Conservation (phyloP, 2,888 invertebrate genomes). For the Stenotaenia linearis region DNA sequence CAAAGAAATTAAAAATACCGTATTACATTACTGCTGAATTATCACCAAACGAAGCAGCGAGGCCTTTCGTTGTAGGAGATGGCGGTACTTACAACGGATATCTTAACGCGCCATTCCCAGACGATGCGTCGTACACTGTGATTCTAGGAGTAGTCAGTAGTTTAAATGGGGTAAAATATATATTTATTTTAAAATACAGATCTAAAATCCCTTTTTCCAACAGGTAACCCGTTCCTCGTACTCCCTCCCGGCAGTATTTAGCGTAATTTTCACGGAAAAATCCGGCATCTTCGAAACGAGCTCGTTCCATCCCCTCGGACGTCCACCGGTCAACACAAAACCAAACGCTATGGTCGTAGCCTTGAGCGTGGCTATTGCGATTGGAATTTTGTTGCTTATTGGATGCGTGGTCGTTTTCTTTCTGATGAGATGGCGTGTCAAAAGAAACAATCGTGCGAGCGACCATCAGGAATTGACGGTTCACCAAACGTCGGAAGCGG, state of each 20-base stretch:
- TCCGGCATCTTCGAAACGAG: background rate
- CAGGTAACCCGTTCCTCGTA: slow-evolving; percentile 38
- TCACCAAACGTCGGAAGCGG: slow-evolving; percentile 67
- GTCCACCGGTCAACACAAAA: background rate
- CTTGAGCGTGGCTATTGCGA: slow-evolving; percentile 63
- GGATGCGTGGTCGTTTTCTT: slow-evolving; percentile 60
- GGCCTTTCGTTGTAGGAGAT: slow-evolving; percentile 72
- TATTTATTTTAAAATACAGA: background rate
- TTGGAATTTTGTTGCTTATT: slow-evolving; percentile 61
- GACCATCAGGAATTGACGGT: slow-evolving; percentile 65
- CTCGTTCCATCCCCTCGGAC: background rate
- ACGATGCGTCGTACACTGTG: slow-evolving; percentile 58
- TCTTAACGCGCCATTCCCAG: slow-evolving; percentile 66
- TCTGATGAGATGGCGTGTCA: slow-evolving; percentile 51
- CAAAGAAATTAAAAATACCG: slow-evolving; percentile 61
- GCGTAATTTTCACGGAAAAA: background rate
- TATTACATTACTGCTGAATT: slow-evolving; percentile 81
- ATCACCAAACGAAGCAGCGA: slow-evolving; percentile 57
- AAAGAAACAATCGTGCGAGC: slow-evolving; percentile 49
- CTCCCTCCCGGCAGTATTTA: slow-evolving; percentile 31
- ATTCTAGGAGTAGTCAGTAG: slow-evolving; percentile 66
- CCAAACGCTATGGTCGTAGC: slow-evolving; percentile 43
- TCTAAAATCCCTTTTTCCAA: background rate
- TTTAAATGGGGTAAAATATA: slow-evolving; percentile 53
- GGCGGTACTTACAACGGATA: slow-evolving; percentile 61